Percentiles rank a stretch among this genome's conserved stretches.
These are phyloP conservation scores for Sylvietta virens DNA, from an alignment of 2,113 vertebrate genomes.

Conservation along the genomic window DNA sequence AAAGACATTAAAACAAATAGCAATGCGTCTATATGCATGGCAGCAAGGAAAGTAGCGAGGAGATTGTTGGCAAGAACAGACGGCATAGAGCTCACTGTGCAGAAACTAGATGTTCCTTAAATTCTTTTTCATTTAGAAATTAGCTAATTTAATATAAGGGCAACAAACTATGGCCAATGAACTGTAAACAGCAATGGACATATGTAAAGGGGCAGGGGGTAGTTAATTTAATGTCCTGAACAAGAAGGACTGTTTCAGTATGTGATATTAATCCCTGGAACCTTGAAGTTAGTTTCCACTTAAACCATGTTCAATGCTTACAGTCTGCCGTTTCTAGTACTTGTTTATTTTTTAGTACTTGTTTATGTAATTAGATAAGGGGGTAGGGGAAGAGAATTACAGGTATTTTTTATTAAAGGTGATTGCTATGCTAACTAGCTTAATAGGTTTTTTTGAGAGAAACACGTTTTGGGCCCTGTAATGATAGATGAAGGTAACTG, in stretches of 20 bases:
- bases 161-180: not conserved
- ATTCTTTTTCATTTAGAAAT: not conserved
- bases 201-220: not conserved
- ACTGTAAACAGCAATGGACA: not conserved
- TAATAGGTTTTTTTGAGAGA: not conserved
- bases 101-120: not conserved
- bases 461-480: not conserved
- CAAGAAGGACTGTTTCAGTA: not conserved
- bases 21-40: not conserved
- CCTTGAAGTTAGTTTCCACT: not conserved
- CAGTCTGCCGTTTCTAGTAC: not conserved
- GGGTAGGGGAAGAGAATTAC: accelerated
- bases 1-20: not conserved
- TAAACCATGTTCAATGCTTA: not conserved
- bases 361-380: accelerated
- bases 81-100: not conserved
- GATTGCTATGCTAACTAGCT: not conserved
- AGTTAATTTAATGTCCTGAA: not conserved
- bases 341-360: not conserved
- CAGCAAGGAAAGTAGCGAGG: not conserved
- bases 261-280: not conserved
- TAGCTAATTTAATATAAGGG: not conserved
- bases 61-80: not conserved
- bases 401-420: not conserved
- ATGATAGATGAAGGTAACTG: not conserved